Evolutionary conservation across 1,140 invertebrate genomes (phyloP).

Genomic region (Zaprionus tsacasi): DNA sequence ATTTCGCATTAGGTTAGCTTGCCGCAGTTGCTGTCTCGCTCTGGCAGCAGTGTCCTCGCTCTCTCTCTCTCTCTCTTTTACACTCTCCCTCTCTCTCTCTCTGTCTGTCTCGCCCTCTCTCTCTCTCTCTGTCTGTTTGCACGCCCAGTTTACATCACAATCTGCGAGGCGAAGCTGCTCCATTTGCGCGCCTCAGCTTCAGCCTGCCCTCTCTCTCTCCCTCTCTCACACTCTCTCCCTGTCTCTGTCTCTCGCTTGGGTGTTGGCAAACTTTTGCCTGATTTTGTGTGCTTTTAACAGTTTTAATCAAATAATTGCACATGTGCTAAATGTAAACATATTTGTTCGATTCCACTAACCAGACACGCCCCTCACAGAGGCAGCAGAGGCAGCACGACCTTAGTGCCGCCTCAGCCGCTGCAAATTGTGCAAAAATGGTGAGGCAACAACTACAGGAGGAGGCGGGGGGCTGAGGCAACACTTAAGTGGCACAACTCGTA

Average conservation of each 20-base stretch:
- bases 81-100: neutral
- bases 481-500: constrained; percentile 36
- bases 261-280: constrained; percentile 83
- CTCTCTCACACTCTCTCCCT: neutral
- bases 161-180: constrained; percentile 65
- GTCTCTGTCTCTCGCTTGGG: constrained; percentile 26
- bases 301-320: constrained; percentile 84
- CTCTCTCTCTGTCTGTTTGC: constrained; percentile 62
- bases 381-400: constrained; percentile 38
- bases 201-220: neutral
- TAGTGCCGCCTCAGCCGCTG: constrained; percentile 41
- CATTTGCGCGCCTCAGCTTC: constrained; percentile 64
- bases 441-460: constrained; percentile 30
- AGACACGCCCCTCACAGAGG: constrained; percentile 65
- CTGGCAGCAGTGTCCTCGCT: neutral
- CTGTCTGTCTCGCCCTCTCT: constrained; percentile 19
- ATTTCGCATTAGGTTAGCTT: constrained; percentile 79
- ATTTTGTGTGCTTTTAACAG: constrained; percentile 84
- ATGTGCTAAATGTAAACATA: constrained; percentile 84
- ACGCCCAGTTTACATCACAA: constrained; percentile 78
- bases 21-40: constrained; percentile 14
- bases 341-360: constrained; percentile 84
- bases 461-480: neutral
- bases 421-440: constrained; percentile 77
- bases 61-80: neutral